Evolutionary conservation across 2,113 vertebrate species (phyloP).

Genomic region (Irena cyanogastra): DNA sequence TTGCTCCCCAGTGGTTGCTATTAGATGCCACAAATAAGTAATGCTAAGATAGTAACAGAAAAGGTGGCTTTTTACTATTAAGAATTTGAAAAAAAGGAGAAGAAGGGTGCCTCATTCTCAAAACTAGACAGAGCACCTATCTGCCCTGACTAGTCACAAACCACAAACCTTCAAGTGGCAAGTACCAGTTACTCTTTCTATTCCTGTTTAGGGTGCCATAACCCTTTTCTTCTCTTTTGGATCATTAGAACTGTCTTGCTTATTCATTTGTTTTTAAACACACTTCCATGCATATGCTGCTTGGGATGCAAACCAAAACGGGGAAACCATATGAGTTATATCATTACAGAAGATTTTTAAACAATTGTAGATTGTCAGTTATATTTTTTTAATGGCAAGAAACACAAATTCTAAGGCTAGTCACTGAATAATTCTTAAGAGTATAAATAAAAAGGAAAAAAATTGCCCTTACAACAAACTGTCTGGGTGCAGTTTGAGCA

Average conservation of each 20-base stretch:
- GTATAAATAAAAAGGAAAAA: background rate
- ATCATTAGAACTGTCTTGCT: background rate
- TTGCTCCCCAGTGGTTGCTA: background rate
- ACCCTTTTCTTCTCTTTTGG: background rate
- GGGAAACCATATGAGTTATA: background rate
- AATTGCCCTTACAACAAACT: background rate
- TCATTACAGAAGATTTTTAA: background rate
- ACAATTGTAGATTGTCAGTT: background rate
- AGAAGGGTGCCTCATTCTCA: background rate
- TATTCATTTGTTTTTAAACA: background rate
- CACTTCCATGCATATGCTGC: background rate
- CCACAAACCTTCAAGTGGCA: background rate
- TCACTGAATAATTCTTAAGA: background rate
- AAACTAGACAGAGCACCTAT: background rate
- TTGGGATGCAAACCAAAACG: background rate
- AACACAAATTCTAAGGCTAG: background rate
- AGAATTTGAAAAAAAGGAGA: background rate
- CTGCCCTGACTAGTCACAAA: background rate
- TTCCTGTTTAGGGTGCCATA: background rate
- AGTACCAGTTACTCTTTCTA: background rate
- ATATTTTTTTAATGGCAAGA: background rate
- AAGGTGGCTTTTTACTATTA: background rate
- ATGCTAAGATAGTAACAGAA: background rate
- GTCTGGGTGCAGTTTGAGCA: background rate
- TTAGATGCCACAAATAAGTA: background rate